Evolutionary conservation across 2,113 vertebrate genomes (phyloP).

Genomic region (Callionymus lyra): DNA sequence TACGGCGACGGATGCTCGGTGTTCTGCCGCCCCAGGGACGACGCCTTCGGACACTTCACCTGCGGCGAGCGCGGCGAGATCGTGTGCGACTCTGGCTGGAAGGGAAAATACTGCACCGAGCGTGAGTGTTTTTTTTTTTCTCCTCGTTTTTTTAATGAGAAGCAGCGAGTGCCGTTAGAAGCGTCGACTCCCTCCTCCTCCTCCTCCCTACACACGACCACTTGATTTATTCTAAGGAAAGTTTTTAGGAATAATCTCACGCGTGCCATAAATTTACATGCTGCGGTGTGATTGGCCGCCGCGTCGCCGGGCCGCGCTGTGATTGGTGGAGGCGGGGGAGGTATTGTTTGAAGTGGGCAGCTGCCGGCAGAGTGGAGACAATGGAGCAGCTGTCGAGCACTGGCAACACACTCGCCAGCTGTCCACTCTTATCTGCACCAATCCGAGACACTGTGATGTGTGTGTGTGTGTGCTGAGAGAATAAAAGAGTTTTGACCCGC

Average conservation of each 20-base stretch:
- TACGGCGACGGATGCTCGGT: constrained; percentile 95
- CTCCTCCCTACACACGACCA: constrained; percentile 55
- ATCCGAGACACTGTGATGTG: constrained; percentile 74
- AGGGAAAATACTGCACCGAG: constrained; percentile 92
- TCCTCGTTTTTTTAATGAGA: background rate
- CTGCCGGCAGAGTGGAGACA: constrained; percentile 91
- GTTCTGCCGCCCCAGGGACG: constrained; percentile 89
- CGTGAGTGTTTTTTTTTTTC: constrained; percentile 70
- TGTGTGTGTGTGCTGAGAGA: constrained; percentile 30
- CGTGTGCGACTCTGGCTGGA: constrained; percentile 93
- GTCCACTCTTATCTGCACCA: constrained; percentile 95
- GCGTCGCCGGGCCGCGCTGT: constrained; percentile 58
- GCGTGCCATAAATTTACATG: constrained; percentile 94
- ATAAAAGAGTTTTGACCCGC: constrained; percentile 92
- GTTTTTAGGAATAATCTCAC: constrained; percentile 84
- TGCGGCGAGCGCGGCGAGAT: constrained; percentile 94
- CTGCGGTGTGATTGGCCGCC: constrained; percentile 85
- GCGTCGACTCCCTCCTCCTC: constrained; percentile 27
- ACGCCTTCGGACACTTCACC: constrained; percentile 94
- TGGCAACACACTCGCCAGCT: constrained; percentile 98
- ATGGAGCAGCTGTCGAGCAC: constrained; percentile 99
- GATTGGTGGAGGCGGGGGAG: constrained; percentile 76
- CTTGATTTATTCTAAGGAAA: constrained; percentile 80
- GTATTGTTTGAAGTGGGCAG: constrained; percentile 88
- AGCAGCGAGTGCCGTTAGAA: constrained; percentile 42